phyloP scores from a whole-genome alignment of 2,888 invertebrate species.

The Prenolepis imparis region DNA sequence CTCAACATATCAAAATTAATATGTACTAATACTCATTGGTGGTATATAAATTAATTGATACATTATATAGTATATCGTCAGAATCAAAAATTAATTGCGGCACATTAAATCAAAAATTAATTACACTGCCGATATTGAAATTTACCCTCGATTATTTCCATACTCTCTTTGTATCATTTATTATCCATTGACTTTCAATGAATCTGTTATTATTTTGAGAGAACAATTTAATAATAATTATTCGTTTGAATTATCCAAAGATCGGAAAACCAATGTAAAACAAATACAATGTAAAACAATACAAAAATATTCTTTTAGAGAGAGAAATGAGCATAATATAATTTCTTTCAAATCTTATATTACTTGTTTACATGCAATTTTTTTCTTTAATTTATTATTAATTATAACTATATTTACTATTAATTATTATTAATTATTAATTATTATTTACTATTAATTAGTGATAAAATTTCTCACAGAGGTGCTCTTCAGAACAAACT shows the following conservation, averaged over 20 bases:
- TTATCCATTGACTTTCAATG: conserved; percentile 7
- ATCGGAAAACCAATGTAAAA: neutral
- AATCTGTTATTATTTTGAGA: neutral
- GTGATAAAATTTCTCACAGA: neutral
- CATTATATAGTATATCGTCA: neutral
- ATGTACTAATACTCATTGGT: neutral
- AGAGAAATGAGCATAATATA: neutral
- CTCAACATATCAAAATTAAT: neutral
- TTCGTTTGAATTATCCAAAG: neutral
- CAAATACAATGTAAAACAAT: neutral
- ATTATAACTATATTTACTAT: neutral
- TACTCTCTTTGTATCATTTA: neutral
- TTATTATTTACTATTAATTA: neutral
- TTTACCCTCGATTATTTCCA: neutral
- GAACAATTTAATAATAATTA: conserved; percentile 3
- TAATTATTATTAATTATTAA: neutral
- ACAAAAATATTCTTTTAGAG: neutral
- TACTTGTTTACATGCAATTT: neutral
- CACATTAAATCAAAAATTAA: neutral
- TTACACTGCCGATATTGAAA: neutral
- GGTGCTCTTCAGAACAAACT: neutral
- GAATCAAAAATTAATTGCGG: too few species aligned
- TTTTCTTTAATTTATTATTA: neutral
- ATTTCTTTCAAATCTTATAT: neutral
- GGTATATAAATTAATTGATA: neutral